These are phyloP conservation scores for Nipponia nippon DNA, from an alignment of 2,113 vertebrate genomes.

Conservation along the genomic window DNA sequence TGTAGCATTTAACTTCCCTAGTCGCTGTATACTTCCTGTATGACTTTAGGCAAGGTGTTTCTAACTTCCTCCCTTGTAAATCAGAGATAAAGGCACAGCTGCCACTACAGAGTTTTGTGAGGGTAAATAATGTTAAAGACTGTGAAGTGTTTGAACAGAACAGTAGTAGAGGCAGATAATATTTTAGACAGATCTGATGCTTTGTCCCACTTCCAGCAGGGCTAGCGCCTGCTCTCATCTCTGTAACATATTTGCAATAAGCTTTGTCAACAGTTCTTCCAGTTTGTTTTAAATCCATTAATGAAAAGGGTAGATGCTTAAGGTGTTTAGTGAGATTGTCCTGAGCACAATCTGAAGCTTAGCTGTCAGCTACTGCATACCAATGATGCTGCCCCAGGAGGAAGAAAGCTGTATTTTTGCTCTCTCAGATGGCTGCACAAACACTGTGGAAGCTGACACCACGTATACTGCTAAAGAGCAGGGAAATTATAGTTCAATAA, in stretches of 20 bases:
- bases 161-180: background rate
- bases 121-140: background rate
- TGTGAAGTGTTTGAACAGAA: background rate
- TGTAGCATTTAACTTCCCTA: background rate
- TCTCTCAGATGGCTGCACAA: background rate
- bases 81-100: slow-evolving; percentile 1
- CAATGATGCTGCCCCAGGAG: background rate
- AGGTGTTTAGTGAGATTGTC: background rate
- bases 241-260: background rate
- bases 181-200: background rate
- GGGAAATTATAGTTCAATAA: background rate
- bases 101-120: background rate
- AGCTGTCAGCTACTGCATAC: background rate
- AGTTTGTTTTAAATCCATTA: background rate
- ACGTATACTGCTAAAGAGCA: background rate
- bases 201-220: background rate
- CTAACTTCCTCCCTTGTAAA: background rate
- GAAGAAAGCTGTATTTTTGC: background rate
- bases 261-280: slow-evolving; percentile 1
- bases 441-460: background rate
- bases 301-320: slow-evolving; percentile 1
- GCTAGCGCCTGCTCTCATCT: background rate
- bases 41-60: background rate
- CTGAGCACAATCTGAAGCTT: background rate
- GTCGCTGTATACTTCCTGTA: background rate